A percentile compares a stretch with the other conserved stretches of the same genome.
Conservation (phyloP, 1,140 invertebrate species). For the Drosophila miranda region DNA sequence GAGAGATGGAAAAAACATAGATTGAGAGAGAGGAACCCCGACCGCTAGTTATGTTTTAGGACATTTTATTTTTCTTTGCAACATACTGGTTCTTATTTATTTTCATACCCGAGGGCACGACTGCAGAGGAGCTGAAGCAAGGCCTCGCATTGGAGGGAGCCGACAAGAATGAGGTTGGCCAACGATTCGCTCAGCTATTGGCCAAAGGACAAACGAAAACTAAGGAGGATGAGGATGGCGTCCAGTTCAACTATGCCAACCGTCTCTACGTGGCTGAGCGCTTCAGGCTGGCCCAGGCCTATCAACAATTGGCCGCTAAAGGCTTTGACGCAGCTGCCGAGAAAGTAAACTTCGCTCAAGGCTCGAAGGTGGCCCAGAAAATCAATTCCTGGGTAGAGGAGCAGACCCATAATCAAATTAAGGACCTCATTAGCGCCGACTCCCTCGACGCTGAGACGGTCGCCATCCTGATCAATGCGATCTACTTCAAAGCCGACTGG, state of each 20-base stretch:
- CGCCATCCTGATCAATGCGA: slow-evolving; percentile 85
- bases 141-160: slow-evolving; percentile 71
- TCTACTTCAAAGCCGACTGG: slow-evolving; percentile 84
- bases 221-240: background rate
- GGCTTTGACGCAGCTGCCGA: slow-evolving; percentile 63
- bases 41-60: too few species aligned
- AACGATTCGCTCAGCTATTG: slow-evolving; percentile 34
- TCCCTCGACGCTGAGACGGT: slow-evolving; percentile 64
- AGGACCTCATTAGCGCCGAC: slow-evolving; percentile 82
- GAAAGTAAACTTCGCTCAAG: slow-evolving; percentile 82
- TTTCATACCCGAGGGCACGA: slow-evolving; percentile 68
- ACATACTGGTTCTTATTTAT: too few species aligned
- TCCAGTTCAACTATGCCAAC: slow-evolving; percentile 51
- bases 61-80: too few species aligned
- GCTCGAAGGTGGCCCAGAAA: slow-evolving; percentile 61
- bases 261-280: slow-evolving; percentile 48
- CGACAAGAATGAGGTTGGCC: slow-evolving; percentile 30
- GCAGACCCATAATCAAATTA: slow-evolving; percentile 84
- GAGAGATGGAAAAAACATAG: too few species aligned
- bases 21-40: too few species aligned
- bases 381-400: slow-evolving; percentile 85
- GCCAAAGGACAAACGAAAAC: slow-evolving; percentile 5
- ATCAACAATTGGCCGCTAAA: slow-evolving; percentile 40
- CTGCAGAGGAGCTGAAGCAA: slow-evolving; percentile 82
- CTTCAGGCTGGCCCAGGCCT: slow-evolving; percentile 29